Conservation (phyloP, 2,113 vertebrate genomes). For the Oryzias woworae region DNA sequence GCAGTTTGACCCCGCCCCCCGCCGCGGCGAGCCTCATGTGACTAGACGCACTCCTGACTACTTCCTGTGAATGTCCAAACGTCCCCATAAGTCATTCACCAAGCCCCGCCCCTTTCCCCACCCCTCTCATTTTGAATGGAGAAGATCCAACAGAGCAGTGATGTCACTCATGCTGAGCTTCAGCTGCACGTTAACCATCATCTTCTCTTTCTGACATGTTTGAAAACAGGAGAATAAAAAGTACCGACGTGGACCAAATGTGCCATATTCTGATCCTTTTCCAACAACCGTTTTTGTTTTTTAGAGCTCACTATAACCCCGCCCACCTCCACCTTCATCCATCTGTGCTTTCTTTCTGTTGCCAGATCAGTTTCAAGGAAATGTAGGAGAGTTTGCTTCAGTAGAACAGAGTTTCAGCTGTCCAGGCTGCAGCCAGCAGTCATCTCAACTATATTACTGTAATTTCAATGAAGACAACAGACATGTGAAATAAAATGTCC, state of each 20-base stretch:
- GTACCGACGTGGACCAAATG: constrained; percentile 80
- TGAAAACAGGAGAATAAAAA: constrained; percentile 72
- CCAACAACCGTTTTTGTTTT: constrained; percentile 35
- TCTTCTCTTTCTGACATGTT: constrained; percentile 69
- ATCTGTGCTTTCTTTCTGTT: constrained; percentile 64
- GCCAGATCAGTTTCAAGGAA: constrained; percentile 50
- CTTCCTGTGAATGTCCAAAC: constrained; percentile 74
- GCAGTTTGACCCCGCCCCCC: constrained; percentile 76
- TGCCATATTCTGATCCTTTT: constrained; percentile 77
- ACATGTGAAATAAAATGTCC: constrained; percentile 74
- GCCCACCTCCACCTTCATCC: constrained; percentile 45
- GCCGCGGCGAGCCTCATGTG: constrained; percentile 74
- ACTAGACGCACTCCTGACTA: constrained; percentile 79
- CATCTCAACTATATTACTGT: constrained; percentile 75
- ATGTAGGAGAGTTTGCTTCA: constrained; percentile 54
- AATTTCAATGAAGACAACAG: constrained; percentile 74
- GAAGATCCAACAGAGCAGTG: constrained; percentile 60
- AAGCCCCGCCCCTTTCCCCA: constrained; percentile 27
- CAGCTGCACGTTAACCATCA: constrained; percentile 52
- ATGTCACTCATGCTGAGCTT: constrained; percentile 73
- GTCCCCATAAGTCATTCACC: constrained; percentile 43
- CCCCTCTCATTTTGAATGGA: constrained; percentile 46
- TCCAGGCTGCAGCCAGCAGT: constrained; percentile 64
- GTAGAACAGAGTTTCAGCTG: constrained; percentile 67
- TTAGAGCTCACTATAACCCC: constrained; percentile 45